Conservation (phyloP, 2,888 invertebrate genomes). For the Agrochola lychnidis region DNA sequence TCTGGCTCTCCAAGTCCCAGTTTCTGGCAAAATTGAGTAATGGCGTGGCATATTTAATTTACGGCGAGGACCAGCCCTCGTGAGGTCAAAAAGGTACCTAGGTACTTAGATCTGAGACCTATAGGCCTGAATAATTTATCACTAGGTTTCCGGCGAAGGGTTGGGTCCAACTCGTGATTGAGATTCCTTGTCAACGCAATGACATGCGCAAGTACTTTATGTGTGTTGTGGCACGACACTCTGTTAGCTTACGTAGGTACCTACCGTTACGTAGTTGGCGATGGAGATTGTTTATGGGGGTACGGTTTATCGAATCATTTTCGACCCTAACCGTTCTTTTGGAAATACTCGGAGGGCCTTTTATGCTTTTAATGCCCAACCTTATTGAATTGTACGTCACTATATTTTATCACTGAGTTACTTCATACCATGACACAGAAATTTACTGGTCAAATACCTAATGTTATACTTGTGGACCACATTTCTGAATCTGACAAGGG, state of each 20-base stretch:
- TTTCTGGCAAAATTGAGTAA: conserved; percentile 65
- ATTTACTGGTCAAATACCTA: conserved; percentile 1
- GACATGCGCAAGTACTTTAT: conserved; percentile 18
- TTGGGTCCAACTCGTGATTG: conserved; percentile 38
- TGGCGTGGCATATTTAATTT: conserved; percentile 66
- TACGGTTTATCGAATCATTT: conserved; percentile 35
- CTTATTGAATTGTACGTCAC: neutral
- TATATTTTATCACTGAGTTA: neutral
- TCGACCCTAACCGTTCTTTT: conserved; percentile 15
- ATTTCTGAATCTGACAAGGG: neutral
- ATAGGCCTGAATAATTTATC: conserved; percentile 47
- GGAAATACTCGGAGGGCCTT: neutral
- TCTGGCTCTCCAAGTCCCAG: conserved; percentile 49
- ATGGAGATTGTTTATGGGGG: conserved; percentile 42
- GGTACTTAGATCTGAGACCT: conserved; percentile 45
- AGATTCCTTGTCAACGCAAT: conserved; percentile 36
- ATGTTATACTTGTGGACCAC: neutral
- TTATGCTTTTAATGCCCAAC: conserved; percentile 13
- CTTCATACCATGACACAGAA: neutral
- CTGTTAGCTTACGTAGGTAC: conserved; percentile 4
- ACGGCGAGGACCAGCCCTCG: conserved; percentile 36
- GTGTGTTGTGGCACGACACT: conserved; percentile 22
- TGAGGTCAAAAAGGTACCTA: conserved; percentile 44
- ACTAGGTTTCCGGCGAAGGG: conserved; percentile 36
- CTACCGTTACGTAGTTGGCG: conserved; percentile 16